Conservation (phyloP, 2,797 vertebrate genomes). For the Bucorvus abyssinicus region DNA sequence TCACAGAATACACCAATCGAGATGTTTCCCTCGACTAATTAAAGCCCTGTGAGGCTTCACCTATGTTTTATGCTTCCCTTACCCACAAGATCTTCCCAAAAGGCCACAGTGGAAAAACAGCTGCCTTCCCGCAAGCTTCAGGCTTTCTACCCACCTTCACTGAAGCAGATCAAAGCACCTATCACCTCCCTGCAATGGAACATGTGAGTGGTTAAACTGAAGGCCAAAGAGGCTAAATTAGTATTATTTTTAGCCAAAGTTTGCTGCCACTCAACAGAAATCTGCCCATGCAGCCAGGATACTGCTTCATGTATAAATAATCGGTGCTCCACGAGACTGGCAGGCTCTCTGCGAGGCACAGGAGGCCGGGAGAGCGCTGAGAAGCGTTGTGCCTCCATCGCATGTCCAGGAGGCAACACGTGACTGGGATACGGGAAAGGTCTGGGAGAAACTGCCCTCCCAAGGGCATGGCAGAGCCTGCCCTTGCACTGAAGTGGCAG, state of each 20-base stretch:
- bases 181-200: background rate
- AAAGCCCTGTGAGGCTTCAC: background rate
- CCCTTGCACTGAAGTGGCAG: background rate
- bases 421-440: background rate
- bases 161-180: conserved; percentile 5
- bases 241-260: background rate
- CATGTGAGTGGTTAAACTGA: background rate
- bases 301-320: background rate
- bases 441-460: background rate
- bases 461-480: background rate
- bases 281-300: background rate
- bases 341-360: background rate
- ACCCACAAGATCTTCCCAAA: conserved; percentile 21
- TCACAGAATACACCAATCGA: background rate
- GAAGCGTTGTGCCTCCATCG: background rate
- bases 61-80: background rate
- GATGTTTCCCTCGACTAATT: conserved; percentile 17
- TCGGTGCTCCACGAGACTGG: background rate
- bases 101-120: background rate
- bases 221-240: background rate
- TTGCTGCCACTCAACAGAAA: background rate
- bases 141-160: background rate
- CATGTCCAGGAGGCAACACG: accelerated
- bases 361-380: background rate
- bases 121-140: conserved; percentile 33